Conservation (phyloP, 2,797 vertebrate genomes). For the Dendrocincla fuliginosa region DNA sequence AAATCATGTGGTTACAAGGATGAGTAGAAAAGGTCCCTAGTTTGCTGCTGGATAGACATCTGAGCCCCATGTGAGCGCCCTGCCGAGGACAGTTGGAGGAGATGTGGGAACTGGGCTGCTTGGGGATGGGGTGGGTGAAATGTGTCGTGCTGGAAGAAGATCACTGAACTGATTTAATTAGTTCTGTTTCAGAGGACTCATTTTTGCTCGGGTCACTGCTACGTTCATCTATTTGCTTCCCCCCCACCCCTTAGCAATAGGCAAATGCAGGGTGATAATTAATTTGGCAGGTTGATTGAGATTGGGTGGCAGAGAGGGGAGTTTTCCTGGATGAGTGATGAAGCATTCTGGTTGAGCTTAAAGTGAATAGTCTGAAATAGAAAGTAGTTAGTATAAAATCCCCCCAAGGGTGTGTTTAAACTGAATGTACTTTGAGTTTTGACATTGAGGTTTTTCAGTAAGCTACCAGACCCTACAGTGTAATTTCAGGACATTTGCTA, state of each 20-base stretch:
- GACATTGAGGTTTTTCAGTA: slow-evolving; percentile 49
- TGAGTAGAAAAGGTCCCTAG: background rate
- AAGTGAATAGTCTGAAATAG: slow-evolving; percentile 66
- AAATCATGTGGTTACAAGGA: background rate
- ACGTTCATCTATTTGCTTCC: background rate
- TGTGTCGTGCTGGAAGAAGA: background rate
- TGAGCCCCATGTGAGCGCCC: background rate
- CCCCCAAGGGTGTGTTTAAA: slow-evolving; percentile 56
- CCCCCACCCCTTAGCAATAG: background rate
- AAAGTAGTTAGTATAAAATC: slow-evolving; percentile 59
- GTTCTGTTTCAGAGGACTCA: slow-evolving; percentile 48
- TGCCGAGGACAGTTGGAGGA: background rate
- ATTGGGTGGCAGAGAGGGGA: slow-evolving; percentile 43
- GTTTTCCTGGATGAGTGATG: slow-evolving; percentile 47
- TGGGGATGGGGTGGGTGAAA: background rate
- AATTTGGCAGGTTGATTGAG: slow-evolving; percentile 70
- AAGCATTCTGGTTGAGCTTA: slow-evolving; percentile 30
- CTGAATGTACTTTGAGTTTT: slow-evolving; percentile 56
- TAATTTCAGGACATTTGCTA: background rate
- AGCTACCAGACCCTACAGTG: background rate
- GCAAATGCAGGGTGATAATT: slow-evolving; percentile 60
- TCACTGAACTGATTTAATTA: slow-evolving; percentile 58
- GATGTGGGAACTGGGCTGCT: background rate
- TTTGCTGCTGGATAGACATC: background rate
- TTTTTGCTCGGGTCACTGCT: slow-evolving; percentile 53